Evolutionary conservation across 2,113 vertebrate species (phyloP).

Genomic region (Hippocampus comes): DNA sequence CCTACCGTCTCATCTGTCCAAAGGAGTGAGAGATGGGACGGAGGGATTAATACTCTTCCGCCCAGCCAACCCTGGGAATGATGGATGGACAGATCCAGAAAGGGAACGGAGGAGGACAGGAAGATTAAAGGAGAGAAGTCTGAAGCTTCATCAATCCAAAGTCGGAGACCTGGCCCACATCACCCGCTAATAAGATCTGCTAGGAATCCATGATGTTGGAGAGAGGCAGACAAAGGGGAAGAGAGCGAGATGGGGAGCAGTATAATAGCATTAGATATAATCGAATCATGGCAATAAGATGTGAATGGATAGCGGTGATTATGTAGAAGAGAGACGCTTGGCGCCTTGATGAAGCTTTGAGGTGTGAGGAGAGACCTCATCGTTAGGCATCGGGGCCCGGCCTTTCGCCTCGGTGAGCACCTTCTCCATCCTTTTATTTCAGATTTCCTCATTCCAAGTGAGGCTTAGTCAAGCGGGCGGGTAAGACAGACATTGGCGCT

Average conservation of each 20-base stretch:
- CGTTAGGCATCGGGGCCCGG: conserved; percentile 33
- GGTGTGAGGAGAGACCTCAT: conserved; percentile 26
- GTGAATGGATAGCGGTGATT: conserved; percentile 67
- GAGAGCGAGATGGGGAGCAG: conserved; percentile 41
- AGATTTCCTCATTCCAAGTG: background rate
- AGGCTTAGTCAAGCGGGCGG: no score
- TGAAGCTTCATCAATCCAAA: conserved; percentile 74
- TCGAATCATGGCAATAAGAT: conserved; percentile 71
- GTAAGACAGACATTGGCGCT: no score
- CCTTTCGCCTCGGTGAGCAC: conserved; percentile 1
- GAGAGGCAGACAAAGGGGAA: conserved; percentile 21
- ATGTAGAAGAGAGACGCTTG: conserved; percentile 56
- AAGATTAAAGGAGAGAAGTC: conserved; percentile 73
- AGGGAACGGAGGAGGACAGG: conserved; percentile 60
- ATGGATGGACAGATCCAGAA: conserved; percentile 76
- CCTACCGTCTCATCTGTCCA: conserved; percentile 68
- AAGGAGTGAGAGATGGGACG: conserved; percentile 71
- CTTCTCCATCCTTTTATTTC: background rate
- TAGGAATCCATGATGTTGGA: conserved; percentile 66
- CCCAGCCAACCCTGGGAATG: conserved; percentile 70
- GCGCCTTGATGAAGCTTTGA: conserved; percentile 50
- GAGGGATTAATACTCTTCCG: conserved; percentile 77
- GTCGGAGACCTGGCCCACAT: conserved; percentile 68
- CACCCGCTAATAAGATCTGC: conserved; percentile 71
- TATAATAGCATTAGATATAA: conserved; percentile 69